A percentile compares a stretch with the other conserved stretches of the same genome.
phyloP scores from a whole-genome alignment of 2,113 vertebrate species.

The Coptodon rendalli region DNA sequence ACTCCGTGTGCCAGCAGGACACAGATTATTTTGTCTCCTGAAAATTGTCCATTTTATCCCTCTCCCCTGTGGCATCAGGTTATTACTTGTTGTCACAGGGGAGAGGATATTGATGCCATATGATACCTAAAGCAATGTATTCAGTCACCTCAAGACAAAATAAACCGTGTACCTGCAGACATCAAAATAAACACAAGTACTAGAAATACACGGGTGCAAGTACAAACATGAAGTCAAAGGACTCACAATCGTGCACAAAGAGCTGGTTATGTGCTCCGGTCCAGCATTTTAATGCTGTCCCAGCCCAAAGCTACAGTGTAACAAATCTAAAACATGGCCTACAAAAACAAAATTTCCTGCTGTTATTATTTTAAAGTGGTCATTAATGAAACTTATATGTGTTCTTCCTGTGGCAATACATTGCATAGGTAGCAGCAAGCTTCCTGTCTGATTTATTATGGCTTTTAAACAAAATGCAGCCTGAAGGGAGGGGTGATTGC shows the following conservation, averaged over 20 bases:
- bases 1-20: neutral
- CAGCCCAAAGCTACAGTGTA: neutral
- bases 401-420: slow-evolving; percentile 16
- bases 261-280: neutral
- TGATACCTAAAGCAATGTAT: slow-evolving; percentile 7
- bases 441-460: slow-evolving; percentile 56
- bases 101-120: neutral
- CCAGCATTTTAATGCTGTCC: neutral
- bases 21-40: neutral
- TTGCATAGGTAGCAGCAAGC: slow-evolving; percentile 30
- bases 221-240: neutral
- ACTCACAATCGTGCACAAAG: neutral
- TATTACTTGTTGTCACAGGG: slow-evolving; percentile 13
- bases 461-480: slow-evolving; percentile 44
- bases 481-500: neutral
- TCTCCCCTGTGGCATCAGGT: slow-evolving; percentile 20
- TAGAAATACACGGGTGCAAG: neutral
- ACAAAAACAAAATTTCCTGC: slow-evolving; percentile 51
- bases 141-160: neutral
- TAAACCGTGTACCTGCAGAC: slow-evolving; percentile 7
- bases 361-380: slow-evolving; percentile 36
- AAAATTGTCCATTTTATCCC: neutral
- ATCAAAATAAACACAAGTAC: slow-evolving; percentile 15
- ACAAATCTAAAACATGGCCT: slow-evolving; percentile 26
- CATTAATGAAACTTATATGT: slow-evolving; percentile 41